Evolutionary conservation across 2,888 invertebrate species (phyloP), one percentile per base, ranked within the genome.

Genomic region (Drosophila setosimentum): DNA sequence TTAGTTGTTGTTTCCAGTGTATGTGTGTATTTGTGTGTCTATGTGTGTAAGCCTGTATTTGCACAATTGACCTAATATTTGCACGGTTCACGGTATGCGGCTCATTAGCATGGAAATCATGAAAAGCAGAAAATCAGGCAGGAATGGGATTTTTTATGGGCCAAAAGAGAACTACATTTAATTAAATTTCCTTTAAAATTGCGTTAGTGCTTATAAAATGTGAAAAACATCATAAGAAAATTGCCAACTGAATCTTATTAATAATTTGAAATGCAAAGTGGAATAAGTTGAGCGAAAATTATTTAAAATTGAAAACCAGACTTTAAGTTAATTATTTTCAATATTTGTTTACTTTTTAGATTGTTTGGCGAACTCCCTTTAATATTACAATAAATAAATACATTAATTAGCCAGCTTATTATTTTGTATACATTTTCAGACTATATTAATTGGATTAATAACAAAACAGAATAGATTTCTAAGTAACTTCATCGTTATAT

Each of bases 1-100:
- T 85, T 86, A 85, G 76, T 63, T 86, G 57, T 70, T 55, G 62
- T 37, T 80, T 55, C 30, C 30, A 50, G 40, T 62, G 49, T 21
- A 24, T 29, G 0, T 37, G n/a, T 27, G 5, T 27, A 8, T 10
- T 13, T n/a, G n/a, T 13, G 16, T 40, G 4, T 18, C 7, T 21
- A n/a, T n/a, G 7, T n/a, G 5, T 37, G 2, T 37, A 13, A 18
- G 18, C 30, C 50, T 4, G 32, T 3, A 33, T 51, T 51, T 24
- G 30, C 42, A 74, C 58, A 74, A 64, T 60, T 48, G 61, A 24
- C 45, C 72, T 72, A 64, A 64, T 72, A 59, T 64, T 59, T 72
- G 53, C 57, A 57, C 18, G 42, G 29, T 7, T 29, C 3, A 21
- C 3, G 40, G 48, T 16, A 27, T 59, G 37, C 27, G 53, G 2